Base-by-base conservation (phyloP, 2,888 invertebrate species). In the Nudaria mundana region DNA sequence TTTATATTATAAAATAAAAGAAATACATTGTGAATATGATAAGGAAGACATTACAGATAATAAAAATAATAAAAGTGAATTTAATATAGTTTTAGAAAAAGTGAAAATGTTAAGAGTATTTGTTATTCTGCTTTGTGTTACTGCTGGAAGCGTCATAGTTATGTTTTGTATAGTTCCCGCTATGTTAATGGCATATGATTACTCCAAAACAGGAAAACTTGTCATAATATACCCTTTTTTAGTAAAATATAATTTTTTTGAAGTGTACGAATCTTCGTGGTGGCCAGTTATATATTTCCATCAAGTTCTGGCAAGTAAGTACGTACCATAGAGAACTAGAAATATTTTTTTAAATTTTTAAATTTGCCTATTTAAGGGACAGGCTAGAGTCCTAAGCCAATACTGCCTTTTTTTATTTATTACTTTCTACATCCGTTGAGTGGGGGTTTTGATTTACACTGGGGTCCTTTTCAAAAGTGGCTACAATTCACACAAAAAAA, bases 291-390 rank as follows among this genome's bases (percentile, higher is more conserved):
- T 75, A 5, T 81, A 81, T 40, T 28, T 73, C 5, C 74, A 74
- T 57, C 81, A 80, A 37, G 66, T 72, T 53, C 59, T 61, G 48
- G 73, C 76, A 44, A 76, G 81, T 81, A 55, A 74, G 80, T 74
- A 23, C 22, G 2, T n/a, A n/a, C n/a, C n/a, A n/a, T n/a, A n/a
- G n/a, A n/a, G n/a, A n/a, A n/a, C n/a, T n/a, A n/a, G n/a, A n/a
- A n/a, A n/a, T n/a, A n/a, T n/a, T n/a, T n/a, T n/a, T n/a, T n/a
- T n/a, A n/a, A n/a, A n/a, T n/a, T n/a, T n/a, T n/a, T n/a, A n/a
- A n/a, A n/a, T n/a, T n/a, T n/a, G n/a, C n/a, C n/a, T n/a, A n/a
- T n/a, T n/a, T n/a, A n/a, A n/a, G n/a, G n/a, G n/a, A n/a, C n/a
- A n/a, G n/a, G n/a, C n/a, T n/a, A n/a, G n/a, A n/a, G n/a, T n/a